Evolutionary conservation across 2,113 vertebrate species (phyloP).

Genomic region (Thalassoma bifasciatum): DNA sequence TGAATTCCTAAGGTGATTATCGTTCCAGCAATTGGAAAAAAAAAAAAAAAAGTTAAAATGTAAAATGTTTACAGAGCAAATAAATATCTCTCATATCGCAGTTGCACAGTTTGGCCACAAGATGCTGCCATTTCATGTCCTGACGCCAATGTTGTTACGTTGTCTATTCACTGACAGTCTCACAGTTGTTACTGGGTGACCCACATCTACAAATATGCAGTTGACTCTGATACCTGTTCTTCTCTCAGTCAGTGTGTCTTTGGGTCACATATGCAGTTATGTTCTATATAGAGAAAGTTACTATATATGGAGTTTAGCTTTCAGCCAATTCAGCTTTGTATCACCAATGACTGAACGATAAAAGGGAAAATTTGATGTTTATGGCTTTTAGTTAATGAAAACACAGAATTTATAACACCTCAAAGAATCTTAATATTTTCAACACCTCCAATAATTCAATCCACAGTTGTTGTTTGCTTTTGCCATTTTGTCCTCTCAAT

Average conservation of each 20-base stretch:
- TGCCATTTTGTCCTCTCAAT: too few species aligned
- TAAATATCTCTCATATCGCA: not conserved
- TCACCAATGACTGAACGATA: too few species aligned
- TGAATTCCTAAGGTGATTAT: too few species aligned
- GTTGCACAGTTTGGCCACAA: conserved; percentile 27
- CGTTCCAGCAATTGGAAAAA: too few species aligned
- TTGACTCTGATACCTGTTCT: conserved; percentile 32
- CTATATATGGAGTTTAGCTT: conserved; percentile 9
- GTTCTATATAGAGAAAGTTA: conserved; percentile 18
- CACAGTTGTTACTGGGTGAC: not conserved
- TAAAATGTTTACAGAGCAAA: not conserved
- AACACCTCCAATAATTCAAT: too few species aligned
- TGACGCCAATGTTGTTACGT: not conserved
- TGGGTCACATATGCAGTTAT: conserved; percentile 3
- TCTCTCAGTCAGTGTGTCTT: not conserved
- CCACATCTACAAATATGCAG: conserved; percentile 30
- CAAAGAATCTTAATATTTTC: too few species aligned
- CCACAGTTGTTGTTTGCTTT: too few species aligned
- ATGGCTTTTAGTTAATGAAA: too few species aligned
- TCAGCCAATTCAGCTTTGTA: too few species aligned
- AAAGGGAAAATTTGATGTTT: too few species aligned
- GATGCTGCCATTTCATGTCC: conserved; percentile 9
- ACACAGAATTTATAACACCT: too few species aligned
- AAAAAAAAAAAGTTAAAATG: too few species aligned
- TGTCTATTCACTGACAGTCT: not conserved